phyloP scores from a whole-genome alignment of 2,113 vertebrate species.

The Ochotona princeps region DNA sequence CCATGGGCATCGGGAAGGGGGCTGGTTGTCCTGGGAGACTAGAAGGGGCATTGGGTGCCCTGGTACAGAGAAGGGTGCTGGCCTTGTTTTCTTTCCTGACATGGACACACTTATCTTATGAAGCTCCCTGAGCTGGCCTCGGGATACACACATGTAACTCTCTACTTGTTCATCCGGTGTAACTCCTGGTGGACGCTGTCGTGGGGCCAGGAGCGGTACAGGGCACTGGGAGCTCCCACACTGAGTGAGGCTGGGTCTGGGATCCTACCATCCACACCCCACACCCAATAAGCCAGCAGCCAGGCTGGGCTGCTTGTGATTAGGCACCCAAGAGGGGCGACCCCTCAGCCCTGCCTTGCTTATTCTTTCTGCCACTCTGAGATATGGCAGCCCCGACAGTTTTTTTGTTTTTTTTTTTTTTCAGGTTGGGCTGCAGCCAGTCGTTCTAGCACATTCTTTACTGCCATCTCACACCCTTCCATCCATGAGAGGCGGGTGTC shows the following conservation, averaged over 20 bases:
- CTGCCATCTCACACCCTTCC: too few species aligned
- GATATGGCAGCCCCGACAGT: accelerated
- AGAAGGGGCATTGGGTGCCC: neutral
- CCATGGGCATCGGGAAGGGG: neutral
- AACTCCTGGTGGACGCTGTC: too few species aligned
- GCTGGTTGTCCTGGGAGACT: neutral
- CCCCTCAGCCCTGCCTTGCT: neutral
- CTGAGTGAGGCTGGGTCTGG: neutral
- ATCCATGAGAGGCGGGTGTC: too few species aligned
- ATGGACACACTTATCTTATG: neutral
- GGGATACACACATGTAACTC: accelerated
- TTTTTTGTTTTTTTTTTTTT: conserved; percentile 29
- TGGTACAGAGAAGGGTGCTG: neutral
- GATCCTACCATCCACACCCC: neutral
- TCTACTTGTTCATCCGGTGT: too few species aligned
- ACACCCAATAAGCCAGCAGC: neutral
- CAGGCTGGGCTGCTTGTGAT: neutral
- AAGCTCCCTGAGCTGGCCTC: neutral
- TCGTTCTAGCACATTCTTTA: neutral
- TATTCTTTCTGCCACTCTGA: accelerated
- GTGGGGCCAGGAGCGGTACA: neutral
- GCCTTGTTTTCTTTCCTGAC: neutral
- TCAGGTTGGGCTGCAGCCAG: accelerated
- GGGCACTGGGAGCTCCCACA: accelerated
- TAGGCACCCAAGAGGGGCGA: neutral